Conservation (phyloP, 1,140 invertebrate species). For the Probaryconus sp. region DNA sequence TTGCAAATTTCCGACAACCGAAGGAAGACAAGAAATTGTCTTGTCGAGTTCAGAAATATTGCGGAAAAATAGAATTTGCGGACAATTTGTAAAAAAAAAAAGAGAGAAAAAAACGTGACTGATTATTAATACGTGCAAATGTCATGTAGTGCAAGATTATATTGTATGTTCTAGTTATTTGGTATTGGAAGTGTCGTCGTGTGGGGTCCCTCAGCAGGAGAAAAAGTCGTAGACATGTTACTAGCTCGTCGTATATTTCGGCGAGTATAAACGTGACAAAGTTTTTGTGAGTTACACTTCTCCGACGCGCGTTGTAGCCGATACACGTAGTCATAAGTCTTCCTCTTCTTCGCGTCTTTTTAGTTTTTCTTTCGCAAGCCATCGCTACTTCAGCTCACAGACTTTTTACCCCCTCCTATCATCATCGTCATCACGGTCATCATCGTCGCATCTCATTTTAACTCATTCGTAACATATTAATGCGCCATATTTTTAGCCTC, state of each 20-base stretch:
- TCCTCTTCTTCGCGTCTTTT: slow-evolving; percentile 58
- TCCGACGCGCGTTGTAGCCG: slow-evolving; percentile 54
- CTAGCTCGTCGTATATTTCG: slow-evolving; percentile 59
- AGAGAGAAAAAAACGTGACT: not conserved
- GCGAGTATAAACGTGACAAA: slow-evolving; percentile 56
- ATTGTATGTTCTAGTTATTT: slow-evolving; percentile 42
- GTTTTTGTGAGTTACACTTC: slow-evolving; percentile 56
- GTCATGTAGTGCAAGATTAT: slow-evolving; percentile 23
- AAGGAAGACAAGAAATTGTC: no score
- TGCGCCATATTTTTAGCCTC: no score
- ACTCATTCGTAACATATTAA: not conserved
- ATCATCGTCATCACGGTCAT: slow-evolving; percentile 22
- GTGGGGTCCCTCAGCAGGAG: slow-evolving; percentile 43
- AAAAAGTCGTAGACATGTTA: slow-evolving; percentile 54
- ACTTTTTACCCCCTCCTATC: slow-evolving; percentile 38
- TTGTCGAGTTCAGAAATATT: not conserved
- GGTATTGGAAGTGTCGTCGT: slow-evolving; percentile 45
- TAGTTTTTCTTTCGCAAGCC: slow-evolving; percentile 41
- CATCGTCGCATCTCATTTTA: slow-evolving; percentile 8
- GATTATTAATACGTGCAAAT: slow-evolving; percentile 24
- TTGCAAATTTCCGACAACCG: no score
- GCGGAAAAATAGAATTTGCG: not conserved
- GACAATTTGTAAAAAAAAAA: slow-evolving; percentile 18
- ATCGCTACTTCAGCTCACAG: slow-evolving; percentile 24
- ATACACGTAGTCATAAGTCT: slow-evolving; percentile 61